Conservation (phyloP, 2,113 vertebrate genomes). For the Tretioscincus oriximinensis region DNA sequence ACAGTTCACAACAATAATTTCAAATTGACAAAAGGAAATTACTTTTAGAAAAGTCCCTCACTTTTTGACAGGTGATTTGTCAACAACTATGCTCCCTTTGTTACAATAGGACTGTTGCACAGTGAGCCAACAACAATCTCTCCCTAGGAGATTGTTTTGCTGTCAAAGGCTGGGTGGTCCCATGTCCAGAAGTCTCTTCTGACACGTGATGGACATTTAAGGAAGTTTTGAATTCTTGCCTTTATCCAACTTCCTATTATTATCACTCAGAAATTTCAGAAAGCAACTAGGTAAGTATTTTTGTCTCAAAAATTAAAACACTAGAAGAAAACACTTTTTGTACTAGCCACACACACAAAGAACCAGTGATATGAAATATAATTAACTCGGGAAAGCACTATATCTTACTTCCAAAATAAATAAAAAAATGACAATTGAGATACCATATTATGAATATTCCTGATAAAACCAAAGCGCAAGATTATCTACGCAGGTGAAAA, state of each 20-base stretch:
- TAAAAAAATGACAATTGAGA: too few relatives aligned
- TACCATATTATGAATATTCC: too few relatives aligned
- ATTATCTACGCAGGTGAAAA: too few relatives aligned
- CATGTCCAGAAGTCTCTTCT: not conserved
- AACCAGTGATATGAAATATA: not conserved
- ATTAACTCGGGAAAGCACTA: not conserved
- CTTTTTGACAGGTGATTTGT: not conserved
- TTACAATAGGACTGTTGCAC: conserved; percentile 12
- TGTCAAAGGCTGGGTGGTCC: not conserved
- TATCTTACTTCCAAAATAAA: too few relatives aligned
- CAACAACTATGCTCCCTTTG: not conserved
- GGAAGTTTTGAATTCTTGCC: conserved; percentile 6
- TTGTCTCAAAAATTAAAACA: not conserved
- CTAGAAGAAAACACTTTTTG: not conserved
- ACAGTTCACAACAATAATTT: not conserved
- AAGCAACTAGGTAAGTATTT: too few relatives aligned
- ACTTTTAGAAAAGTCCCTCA: not conserved
- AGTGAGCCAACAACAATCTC: conserved; percentile 45
- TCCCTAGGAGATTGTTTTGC: conserved; percentile 34
- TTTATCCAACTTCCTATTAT: not conserved
- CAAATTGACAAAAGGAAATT: not conserved
- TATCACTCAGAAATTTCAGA: too few relatives aligned
- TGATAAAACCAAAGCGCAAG: too few relatives aligned
- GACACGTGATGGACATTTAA: conserved; percentile 37
- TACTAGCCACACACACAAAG: not conserved